Evolutionary conservation across 2,888 invertebrate species (phyloP), one percentile per base, ranked within the genome.

Genomic region (Aphodius granarius): DNA sequence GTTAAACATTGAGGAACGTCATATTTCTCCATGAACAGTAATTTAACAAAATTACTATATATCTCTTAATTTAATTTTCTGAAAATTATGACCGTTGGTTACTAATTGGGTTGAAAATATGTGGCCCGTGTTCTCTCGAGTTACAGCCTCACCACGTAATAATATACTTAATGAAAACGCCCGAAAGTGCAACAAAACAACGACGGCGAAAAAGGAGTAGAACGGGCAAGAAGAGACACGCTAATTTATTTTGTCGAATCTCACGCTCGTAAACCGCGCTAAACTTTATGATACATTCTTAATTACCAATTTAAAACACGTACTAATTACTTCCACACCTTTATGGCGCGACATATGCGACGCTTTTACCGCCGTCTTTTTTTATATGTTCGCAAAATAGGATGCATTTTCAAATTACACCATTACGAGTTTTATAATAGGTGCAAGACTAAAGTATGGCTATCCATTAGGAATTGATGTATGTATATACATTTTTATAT

Each of bases 261-360:
- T 43, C 43, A 43, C 43, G 43, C 43, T 43, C 43, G 43, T 43
- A 43, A 43, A 43, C 43, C 43, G 43, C 43, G 43, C 43, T 43
- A 43, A 21, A 71, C 22, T 71, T 71, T 71, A 71, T 62, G 71
- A 71, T 16, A 2, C 43, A 16, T 23, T 23, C 62, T 71, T 71
- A 21, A 71, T 71, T 71, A 71, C 62, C 62, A 71, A 71, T 71
- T 71, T 71, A 71, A 71, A 71, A 71, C 19, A 23, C 13, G 43
- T 71, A 71, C 71, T 71, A 71, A 71, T 71, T 71, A 71, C 21
- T 71, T 21, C 19, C 71, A 71, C 71, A 71, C 71, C 71, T 71
- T 43, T 71, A 71, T 62, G 71, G 2, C 22, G 23, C 22, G 43
- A 6, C 43, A 43, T 43, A 43, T 43, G 43, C 4, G 43, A 43